Conservation (phyloP, 2,113 vertebrate species). For the Cochlearius cochlearius region DNA sequence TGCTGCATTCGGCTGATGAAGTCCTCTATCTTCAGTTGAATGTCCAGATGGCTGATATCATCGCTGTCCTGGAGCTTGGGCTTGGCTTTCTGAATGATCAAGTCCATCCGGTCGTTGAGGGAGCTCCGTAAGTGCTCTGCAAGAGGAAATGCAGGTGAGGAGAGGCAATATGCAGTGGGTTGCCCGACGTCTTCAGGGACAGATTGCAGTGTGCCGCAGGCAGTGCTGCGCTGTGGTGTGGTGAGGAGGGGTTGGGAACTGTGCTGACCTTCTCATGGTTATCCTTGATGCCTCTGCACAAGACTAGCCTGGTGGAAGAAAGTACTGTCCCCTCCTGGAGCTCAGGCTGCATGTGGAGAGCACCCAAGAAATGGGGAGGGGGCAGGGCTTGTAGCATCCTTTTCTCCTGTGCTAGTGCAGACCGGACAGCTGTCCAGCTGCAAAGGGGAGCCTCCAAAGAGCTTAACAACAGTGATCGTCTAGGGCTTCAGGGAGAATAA, state of each 20-base stretch:
- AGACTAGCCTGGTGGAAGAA: neutral
- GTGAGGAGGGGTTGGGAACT: neutral
- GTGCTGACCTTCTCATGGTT: neutral
- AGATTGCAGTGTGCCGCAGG: neutral
- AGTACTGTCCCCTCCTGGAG: neutral
- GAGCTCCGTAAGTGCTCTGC: constrained; percentile 73
- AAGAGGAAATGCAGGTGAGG: neutral
- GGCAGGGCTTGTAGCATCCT: neutral
- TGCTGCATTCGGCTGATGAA: constrained; percentile 73
- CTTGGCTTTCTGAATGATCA: constrained; percentile 65
- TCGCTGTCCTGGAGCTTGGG: constrained; percentile 75
- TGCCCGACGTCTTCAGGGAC: neutral
- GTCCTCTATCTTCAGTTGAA: constrained; percentile 71
- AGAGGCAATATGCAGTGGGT: neutral
- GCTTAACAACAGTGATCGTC: neutral
- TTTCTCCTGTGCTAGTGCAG: neutral
- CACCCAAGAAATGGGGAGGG: neutral
- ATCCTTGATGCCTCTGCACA: neutral
- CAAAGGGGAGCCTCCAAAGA: neutral
- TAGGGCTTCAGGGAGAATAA: neutral
- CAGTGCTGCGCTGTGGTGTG: neutral
- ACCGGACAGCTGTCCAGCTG: neutral
- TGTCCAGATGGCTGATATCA: constrained; percentile 64
- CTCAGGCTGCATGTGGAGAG: neutral
- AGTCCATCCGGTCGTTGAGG: constrained; percentile 67